Evolutionary conservation across 2,888 invertebrate species (phyloP).

Genomic region (Limnephilus auricula): DNA sequence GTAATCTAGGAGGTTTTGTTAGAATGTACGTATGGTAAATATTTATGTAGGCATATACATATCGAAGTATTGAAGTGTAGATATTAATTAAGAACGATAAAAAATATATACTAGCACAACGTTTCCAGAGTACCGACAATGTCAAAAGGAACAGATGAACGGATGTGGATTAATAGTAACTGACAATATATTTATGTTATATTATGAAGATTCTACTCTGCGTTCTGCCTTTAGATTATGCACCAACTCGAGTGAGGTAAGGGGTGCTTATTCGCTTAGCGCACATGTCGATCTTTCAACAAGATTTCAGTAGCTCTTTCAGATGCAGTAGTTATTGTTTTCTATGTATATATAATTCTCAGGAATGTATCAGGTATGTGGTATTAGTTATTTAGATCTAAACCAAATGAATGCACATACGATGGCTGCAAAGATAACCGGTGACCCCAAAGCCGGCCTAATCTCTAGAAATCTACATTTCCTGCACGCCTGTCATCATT

Average conservation of each 20-base stretch:
- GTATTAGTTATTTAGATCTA: not conserved
- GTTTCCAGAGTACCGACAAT: not conserved
- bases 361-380: not conserved
- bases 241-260: too few species aligned
- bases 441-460: constrained; percentile 50
- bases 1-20: too few species aligned
- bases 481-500: constrained; percentile 37
- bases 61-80: not conserved
- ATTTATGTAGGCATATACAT: not conserved
- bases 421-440: not conserved
- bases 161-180: not conserved
- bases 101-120: not conserved
- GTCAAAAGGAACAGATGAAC: not conserved
- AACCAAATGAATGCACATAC: not conserved
- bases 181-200: not conserved
- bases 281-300: not conserved
- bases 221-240: not conserved
- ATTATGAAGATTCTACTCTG: not conserved
- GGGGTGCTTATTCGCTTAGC: not conserved
- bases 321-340: not conserved
- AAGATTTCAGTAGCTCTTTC: not conserved
- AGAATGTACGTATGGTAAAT: too few species aligned
- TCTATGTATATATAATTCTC: not conserved
- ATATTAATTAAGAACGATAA: not conserved
- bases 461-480: constrained; percentile 30